phyloP scores from a whole-genome alignment of 53 echinoderm and acorn worm species.

The Mesocentrotus franciscanus region DNA sequence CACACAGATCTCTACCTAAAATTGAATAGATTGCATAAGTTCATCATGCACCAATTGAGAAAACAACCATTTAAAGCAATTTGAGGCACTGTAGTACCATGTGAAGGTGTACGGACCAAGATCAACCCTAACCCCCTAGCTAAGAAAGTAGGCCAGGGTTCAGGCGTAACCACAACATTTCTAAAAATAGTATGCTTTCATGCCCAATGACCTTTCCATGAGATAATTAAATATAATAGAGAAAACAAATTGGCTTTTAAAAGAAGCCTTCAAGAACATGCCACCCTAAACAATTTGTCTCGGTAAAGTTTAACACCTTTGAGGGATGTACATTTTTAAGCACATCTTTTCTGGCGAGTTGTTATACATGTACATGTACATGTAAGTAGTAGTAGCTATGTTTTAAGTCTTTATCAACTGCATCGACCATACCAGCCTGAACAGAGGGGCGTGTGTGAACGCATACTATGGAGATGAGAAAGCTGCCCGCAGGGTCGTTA shows the following conservation, averaged over 20 bases:
- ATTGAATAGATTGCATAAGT: too few relatives aligned
- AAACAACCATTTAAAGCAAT: neutral
- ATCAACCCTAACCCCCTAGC: neutral
- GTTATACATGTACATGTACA: too few relatives aligned
- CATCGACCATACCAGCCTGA: neutral
- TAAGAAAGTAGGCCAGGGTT: neutral
- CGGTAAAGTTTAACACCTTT: too few relatives aligned
- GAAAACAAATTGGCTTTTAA: too few relatives aligned
- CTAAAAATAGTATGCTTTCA: neutral
- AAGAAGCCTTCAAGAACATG: too few relatives aligned
- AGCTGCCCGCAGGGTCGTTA: constrained; percentile 3
- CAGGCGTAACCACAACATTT: neutral
- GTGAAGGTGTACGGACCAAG: neutral
- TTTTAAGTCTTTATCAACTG: too few relatives aligned
- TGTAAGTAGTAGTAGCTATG: too few relatives aligned
- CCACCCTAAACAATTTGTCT: too few relatives aligned
- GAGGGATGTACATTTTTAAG: too few relatives aligned
- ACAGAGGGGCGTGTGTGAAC: neutral
- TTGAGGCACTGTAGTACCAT: neutral
- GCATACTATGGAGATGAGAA: neutral
- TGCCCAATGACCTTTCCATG: neutral
- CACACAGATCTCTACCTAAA: too few relatives aligned
- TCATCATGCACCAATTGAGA: neutral
- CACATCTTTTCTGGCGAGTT: too few relatives aligned
- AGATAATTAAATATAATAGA: too few relatives aligned